Evolutionary conservation across 2,888 invertebrate genomes (phyloP).

Genomic region (Drosophila pseudotalamancana): DNA sequence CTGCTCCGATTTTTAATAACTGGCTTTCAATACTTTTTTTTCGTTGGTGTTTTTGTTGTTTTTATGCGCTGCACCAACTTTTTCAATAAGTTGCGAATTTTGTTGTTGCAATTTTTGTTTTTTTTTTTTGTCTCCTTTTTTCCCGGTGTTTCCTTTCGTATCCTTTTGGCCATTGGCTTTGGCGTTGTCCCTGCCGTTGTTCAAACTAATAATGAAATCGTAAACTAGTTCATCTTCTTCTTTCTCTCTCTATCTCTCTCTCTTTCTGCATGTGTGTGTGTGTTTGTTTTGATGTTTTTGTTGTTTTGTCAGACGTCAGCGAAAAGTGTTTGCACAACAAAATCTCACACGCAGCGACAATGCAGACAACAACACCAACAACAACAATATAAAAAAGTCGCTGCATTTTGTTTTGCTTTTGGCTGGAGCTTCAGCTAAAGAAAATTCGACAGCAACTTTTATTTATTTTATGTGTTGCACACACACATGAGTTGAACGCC

Average conservation of each 20-base stretch:
- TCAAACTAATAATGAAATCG: conserved; percentile 78
- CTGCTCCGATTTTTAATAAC: conserved; percentile 53
- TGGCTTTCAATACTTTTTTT: conserved; percentile 25
- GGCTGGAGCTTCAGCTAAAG: conserved; percentile 37
- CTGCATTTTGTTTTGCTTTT: conserved; percentile 54
- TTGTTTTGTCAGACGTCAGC: conserved; percentile 57
- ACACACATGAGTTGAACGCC: conserved; percentile 19
- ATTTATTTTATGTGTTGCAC: conserved; percentile 63
- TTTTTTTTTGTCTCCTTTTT: too few relatives aligned
- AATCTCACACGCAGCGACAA: conserved; percentile 37
- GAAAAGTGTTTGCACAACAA: conserved; percentile 71
- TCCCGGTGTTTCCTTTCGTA: conserved; percentile 24
- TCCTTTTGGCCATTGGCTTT: conserved; percentile 21
- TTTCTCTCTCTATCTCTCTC: background rate
- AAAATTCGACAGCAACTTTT: conserved; percentile 64
- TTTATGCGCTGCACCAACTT: conserved; percentile 60
- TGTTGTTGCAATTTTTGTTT: too few relatives aligned
- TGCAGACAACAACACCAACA: conserved; percentile 30
- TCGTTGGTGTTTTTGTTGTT: conserved; percentile 4
- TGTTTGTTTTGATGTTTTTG: background rate
- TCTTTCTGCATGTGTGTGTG: background rate
- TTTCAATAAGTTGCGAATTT: conserved; percentile 73
- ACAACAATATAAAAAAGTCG: conserved; percentile 42
- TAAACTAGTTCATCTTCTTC: conserved; percentile 73
- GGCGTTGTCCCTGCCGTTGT: conserved; percentile 49